phyloP scores from a whole-genome alignment of 2,797 vertebrate genomes.

The Champsocephalus gunnari region DNA sequence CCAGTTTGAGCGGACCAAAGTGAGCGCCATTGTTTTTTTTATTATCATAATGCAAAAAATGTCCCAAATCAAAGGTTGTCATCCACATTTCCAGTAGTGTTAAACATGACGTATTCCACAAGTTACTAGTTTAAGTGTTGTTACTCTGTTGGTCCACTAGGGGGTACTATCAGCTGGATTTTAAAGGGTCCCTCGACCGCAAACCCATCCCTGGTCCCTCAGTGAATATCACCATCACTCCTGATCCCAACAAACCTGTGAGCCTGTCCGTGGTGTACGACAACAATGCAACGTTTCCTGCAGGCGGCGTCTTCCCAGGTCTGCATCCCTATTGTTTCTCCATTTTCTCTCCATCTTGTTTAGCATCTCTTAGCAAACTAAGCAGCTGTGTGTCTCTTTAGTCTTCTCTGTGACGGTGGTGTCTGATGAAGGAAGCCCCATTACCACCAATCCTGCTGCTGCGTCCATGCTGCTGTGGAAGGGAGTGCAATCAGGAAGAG shows the following conservation, averaged over 20 bases:
- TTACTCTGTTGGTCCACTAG: conserved; percentile 79
- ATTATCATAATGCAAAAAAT: not conserved
- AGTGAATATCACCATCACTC: conserved; percentile 87
- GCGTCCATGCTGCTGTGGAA: conserved; percentile 91
- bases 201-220: conserved; percentile 81
- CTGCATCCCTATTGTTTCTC: conserved; percentile 37
- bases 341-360: not conserved
- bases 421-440: conserved; percentile 89
- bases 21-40: conserved; percentile 76
- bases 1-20: conserved; percentile 85
- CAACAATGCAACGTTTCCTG: conserved; percentile 76
- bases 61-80: not conserved
- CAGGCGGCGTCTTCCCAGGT: conserved; percentile 91
- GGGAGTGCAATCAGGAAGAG: conserved; percentile 44
- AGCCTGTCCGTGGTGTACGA: conserved; percentile 86
- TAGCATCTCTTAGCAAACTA: not conserved
- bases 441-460: conserved; percentile 84
- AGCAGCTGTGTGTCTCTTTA: conserved; percentile 62
- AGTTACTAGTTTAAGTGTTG: conserved; percentile 7
- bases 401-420: conserved; percentile 91
- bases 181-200: conserved; percentile 82
- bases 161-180: conserved; percentile 86
- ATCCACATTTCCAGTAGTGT: not conserved
- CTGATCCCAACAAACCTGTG: conserved; percentile 90
- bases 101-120: not conserved